These are phyloP conservation scores for Drosophila yakuba DNA, from an alignment of 1,140 invertebrate species.

Conservation along the genomic window DNA sequence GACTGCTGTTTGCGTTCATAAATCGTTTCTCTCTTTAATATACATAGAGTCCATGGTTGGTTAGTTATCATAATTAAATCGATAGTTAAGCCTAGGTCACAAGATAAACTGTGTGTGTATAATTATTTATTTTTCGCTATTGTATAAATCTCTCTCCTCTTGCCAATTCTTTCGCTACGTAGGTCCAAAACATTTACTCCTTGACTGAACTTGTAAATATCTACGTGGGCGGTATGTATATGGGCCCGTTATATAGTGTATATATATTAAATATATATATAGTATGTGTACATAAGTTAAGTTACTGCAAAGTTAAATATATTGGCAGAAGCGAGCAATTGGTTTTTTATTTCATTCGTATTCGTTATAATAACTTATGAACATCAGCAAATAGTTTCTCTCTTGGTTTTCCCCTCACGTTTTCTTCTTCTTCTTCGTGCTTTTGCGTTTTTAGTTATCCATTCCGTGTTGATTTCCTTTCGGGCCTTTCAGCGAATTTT, in stretches of 20 bases:
- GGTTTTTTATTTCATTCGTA: slow-evolving; percentile 36
- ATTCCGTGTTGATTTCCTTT: not conserved
- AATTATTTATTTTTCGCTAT: slow-evolving; percentile 19
- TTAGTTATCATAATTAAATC: slow-evolving; percentile 30
- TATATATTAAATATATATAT: slow-evolving; percentile 14
- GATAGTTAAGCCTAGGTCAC: slow-evolving; percentile 53
- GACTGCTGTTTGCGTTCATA: not conserved
- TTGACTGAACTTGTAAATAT: slow-evolving; percentile 33
- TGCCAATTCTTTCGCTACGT: slow-evolving; percentile 26
- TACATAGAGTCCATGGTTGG: slow-evolving; percentile 4
- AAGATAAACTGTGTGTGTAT: slow-evolving; percentile 41
- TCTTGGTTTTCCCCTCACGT: not conserved
- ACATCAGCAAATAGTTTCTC: slow-evolving; percentile 31
- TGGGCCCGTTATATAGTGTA: slow-evolving; percentile 24
- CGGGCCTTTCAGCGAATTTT: not conserved
- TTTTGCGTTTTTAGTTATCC: not conserved
- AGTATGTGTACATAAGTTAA: slow-evolving; percentile 31
- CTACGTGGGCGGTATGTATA: slow-evolving; percentile 20
- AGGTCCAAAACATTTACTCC: slow-evolving; percentile 17
- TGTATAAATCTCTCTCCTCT: slow-evolving; percentile 58
- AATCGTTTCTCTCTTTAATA: slow-evolving; percentile 23
- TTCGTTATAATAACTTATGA: slow-evolving; percentile 26
- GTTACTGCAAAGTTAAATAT: slow-evolving; percentile 60
- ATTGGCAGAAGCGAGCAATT: slow-evolving; percentile 81
- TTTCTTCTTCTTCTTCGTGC: not conserved